Base-by-base conservation (phyloP, 2,888 invertebrate species). In the Tenthredo livida region DNA sequence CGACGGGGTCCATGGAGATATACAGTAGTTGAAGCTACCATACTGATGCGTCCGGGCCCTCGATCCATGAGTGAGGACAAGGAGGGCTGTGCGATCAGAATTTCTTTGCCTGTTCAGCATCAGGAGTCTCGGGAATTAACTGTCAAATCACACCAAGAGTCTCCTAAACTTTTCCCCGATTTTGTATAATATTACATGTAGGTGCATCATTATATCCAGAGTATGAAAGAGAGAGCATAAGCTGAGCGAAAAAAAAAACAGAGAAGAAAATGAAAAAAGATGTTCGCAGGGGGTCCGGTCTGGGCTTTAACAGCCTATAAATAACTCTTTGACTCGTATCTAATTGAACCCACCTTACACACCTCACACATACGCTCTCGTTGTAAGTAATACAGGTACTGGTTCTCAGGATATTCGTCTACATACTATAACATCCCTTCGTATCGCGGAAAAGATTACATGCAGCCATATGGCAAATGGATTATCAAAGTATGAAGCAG, bases 301-400 rank as follows among this genome's bases (percentile, higher is more conserved):
- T 86, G 84, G 87, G 89, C 84, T 88, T 90, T 89, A 90, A 89
- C 89, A 89, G 88, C 89, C 89, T 86, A 89, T 90, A 90, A 90
- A 90, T 90, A 90, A 89, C 86, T 88, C 88, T 90, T 90, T 90
- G 89, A 90, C 89, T 90, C 87, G 87, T 85, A 86, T 88, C 89
- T 90, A 91, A 90, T 91, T 91, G 89, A 90, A 90, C 89, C 88
- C 86, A 87, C 88, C 87, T 87, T 85, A 90, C 89, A 87, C 86
- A 87, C 88, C 87, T 87, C 85, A 84, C 84, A 85, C 86, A 86
- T 86, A 84, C 85, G 84, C 78, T 50, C 37, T 37, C 37, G 33
- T 80, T 58, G 37, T 12, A 6, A 40, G 37, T 37, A 58, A 80
- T n/a, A 37, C 37, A 40, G 21, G 33, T 80, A 15, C 61, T 61